phyloP scores from a whole-genome alignment of 2,797 vertebrate genomes.

The Hipposideros larvatus region DNA sequence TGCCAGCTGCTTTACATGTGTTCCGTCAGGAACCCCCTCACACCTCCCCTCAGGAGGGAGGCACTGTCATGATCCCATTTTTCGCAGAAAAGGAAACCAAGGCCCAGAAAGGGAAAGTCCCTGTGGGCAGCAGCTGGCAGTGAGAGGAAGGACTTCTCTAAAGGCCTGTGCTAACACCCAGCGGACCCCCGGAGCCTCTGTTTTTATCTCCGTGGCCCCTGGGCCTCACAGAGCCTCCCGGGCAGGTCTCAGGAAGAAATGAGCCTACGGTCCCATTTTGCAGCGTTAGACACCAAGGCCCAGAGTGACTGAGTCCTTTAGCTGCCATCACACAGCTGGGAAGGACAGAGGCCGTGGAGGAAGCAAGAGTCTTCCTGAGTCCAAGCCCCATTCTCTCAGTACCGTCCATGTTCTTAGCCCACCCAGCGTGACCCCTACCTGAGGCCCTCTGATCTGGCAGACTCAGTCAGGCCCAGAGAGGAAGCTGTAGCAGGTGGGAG shows the following conservation, averaged over 20 bases:
- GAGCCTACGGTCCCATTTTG: background rate
- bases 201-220: background rate
- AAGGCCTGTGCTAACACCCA: background rate
- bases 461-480: fast-evolving
- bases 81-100: background rate
- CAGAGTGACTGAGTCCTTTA: background rate
- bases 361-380: background rate
- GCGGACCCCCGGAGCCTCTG: background rate
- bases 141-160: background rate
- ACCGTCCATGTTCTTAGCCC: background rate
- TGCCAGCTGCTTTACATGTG: background rate
- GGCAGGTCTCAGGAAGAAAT: background rate
- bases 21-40: background rate
- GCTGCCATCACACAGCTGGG: background rate
- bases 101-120: background rate
- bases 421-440: fast-evolving
- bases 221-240: background rate
- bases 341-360: background rate
- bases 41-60: background rate
- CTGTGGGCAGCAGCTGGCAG: background rate
- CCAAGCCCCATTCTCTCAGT: fast-evolving
- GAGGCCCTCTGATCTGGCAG: background rate
- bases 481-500: background rate
- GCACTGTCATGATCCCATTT: fast-evolving
- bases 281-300: background rate